Conservation (phyloP, 2,113 vertebrate genomes). For the Toxotes jaculatrix region DNA sequence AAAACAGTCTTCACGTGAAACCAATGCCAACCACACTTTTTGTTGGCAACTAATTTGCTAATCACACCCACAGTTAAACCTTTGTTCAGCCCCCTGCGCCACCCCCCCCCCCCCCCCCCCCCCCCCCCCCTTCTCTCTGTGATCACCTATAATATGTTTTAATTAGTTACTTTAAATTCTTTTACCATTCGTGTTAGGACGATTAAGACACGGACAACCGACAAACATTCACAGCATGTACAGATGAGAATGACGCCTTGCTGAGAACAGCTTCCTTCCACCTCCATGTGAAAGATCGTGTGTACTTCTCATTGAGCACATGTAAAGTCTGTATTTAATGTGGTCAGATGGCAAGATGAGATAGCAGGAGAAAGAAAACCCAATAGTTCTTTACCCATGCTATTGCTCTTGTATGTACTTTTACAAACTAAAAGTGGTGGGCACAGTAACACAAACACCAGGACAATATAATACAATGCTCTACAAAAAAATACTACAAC, state of each 20-base stretch:
- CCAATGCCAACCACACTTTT: neutral
- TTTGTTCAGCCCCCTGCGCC: too few species aligned
- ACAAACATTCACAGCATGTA: conserved; percentile 40
- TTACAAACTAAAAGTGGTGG: conserved; percentile 9
- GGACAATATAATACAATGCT: conserved; percentile 2
- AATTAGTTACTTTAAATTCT: neutral
- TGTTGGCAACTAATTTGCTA: neutral
- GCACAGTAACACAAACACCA: conserved; percentile 43
- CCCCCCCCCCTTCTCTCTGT: too few species aligned
- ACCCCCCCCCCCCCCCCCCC: too few species aligned
- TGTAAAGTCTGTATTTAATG: neutral
- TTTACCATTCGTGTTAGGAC: neutral
- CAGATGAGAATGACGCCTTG: conserved; percentile 43
- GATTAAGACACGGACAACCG: neutral
- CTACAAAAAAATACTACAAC: neutral
- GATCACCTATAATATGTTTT: neutral
- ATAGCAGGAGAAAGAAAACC: neutral
- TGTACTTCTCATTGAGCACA: conserved; percentile 33
- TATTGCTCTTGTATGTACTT: neutral
- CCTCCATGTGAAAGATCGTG: conserved; percentile 43
- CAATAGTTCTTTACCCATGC: neutral
- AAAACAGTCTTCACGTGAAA: neutral
- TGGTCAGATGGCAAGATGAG: conserved; percentile 12
- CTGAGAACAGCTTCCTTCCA: conserved; percentile 37
- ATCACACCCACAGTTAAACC: too few species aligned